Conservation (phyloP, 2,797 vertebrate species). For the Peromyscus nudipes region DNA sequence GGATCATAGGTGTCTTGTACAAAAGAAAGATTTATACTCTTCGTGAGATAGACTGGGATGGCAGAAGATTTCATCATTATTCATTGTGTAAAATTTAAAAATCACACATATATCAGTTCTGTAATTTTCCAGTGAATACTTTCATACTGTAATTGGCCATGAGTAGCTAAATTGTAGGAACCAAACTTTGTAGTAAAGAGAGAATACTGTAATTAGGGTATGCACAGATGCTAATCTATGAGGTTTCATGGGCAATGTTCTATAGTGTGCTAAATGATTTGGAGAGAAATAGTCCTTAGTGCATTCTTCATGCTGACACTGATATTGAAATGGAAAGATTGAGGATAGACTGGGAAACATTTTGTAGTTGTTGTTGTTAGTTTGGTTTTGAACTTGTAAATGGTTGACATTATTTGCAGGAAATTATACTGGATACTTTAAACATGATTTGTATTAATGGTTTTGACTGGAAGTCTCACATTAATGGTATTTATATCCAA, state of each 20-base stretch:
- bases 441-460: neutral
- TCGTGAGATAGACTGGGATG: neutral
- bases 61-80: neutral
- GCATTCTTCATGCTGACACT: neutral
- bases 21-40: neutral
- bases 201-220: neutral
- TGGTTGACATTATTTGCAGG: neutral
- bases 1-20: too few relatives aligned
- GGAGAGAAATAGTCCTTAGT: neutral
- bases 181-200: neutral
- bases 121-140: neutral
- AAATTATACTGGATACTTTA: neutral
- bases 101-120: neutral
- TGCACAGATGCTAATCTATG: neutral
- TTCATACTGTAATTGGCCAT: neutral
- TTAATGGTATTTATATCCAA: neutral
- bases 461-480: neutral
- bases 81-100: neutral
- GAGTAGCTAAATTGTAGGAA: neutral
- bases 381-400: neutral
- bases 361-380: neutral
- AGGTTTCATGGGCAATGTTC: neutral
- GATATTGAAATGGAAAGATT: neutral
- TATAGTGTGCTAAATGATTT: neutral
- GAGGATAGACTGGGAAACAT: fast-evolving